Evolutionary conservation across 2,888 invertebrate species (phyloP).

Genomic region (Trissolcus brochymenae): DNA sequence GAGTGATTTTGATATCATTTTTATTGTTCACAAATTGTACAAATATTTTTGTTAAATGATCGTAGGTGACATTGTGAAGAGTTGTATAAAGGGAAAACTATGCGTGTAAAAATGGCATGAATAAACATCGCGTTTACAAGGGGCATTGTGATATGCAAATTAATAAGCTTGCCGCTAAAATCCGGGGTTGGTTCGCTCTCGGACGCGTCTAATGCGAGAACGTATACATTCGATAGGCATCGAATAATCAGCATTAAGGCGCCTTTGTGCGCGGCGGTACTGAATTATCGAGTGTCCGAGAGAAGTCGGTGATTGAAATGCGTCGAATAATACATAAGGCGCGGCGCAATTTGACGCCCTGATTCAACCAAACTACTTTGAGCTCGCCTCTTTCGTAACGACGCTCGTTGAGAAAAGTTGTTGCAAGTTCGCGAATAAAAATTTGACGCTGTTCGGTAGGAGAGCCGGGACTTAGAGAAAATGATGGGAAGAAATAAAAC

Average conservation of each 20-base stretch:
- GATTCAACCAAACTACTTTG: constrained; percentile 12
- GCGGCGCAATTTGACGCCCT: constrained; percentile 38
- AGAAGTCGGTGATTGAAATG: constrained; percentile 32
- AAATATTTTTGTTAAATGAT: background rate
- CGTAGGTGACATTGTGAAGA: constrained; percentile 1
- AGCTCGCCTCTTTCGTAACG: background rate
- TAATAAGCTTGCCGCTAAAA: constrained; percentile 39
- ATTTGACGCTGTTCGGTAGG: background rate
- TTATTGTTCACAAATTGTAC: too few relatives aligned
- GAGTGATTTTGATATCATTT: too few relatives aligned
- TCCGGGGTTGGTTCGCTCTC: constrained; percentile 7
- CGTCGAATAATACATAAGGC: constrained; percentile 42
- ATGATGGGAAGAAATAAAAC: constrained; percentile 1
- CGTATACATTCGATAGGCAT: constrained; percentile 36
- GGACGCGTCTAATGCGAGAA: constrained; percentile 34
- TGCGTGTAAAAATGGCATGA: constrained; percentile 33
- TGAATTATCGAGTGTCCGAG: constrained; percentile 49
- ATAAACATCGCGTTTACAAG: constrained; percentile 27
- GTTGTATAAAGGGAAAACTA: constrained; percentile 9
- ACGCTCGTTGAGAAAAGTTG: constrained; percentile 11
- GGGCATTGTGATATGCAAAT: constrained; percentile 42
- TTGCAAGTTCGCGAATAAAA: constrained; percentile 12
- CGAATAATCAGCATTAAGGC: constrained; percentile 52
- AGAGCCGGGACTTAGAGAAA: constrained; percentile 2
- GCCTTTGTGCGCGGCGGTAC: constrained; percentile 37